These are phyloP conservation scores for Synanthedon andrenaeformis DNA, from an alignment of 2,888 invertebrate species.

Conservation along the genomic window DNA sequence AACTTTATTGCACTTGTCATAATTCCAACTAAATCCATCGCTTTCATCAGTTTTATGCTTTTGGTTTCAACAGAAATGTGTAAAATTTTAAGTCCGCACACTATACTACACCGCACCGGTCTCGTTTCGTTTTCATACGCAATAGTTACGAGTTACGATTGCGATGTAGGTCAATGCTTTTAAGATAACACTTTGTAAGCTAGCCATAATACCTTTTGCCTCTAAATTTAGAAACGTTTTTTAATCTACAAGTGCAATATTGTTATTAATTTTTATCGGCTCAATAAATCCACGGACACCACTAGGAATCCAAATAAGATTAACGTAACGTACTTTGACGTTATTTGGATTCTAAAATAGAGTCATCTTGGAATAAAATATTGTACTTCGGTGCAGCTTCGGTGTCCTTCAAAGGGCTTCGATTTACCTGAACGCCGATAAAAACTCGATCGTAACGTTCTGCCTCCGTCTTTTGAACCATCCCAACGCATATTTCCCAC, in stretches of 20 bases:
- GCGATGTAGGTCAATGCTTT: slow-evolving; percentile 57
- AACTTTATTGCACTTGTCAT: slow-evolving; percentile 19
- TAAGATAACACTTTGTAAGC: slow-evolving; percentile 30
- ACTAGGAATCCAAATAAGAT: no score
- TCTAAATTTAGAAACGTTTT: slow-evolving; percentile 14
- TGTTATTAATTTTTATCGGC: slow-evolving; percentile 9
- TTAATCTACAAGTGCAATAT: slow-evolving; percentile 27
- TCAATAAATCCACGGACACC: no score
- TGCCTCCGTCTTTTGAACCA: slow-evolving; percentile 11
- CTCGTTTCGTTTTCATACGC: slow-evolving; percentile 44
- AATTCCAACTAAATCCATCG: slow-evolving; percentile 20
- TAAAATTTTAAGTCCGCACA: slow-evolving; percentile 36
- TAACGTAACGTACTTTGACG: no score
- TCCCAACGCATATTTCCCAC: slow-evolving; percentile 46
- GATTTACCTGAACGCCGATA: slow-evolving; percentile 30
- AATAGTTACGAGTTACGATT: slow-evolving; percentile 46
- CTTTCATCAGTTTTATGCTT: slow-evolving; percentile 33
- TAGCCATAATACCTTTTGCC: background rate
- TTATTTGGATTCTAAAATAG: no score
- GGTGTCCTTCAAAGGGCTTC: slow-evolving; percentile 11
- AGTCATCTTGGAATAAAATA: background rate
- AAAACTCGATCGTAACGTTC: slow-evolving; percentile 41
- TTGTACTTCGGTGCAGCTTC: background rate
- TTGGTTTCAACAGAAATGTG: slow-evolving; percentile 53
- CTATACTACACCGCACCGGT: slow-evolving; percentile 21